Evolutionary conservation across 2,113 vertebrate genomes (phyloP).

Genomic region (Indicator indicator): DNA sequence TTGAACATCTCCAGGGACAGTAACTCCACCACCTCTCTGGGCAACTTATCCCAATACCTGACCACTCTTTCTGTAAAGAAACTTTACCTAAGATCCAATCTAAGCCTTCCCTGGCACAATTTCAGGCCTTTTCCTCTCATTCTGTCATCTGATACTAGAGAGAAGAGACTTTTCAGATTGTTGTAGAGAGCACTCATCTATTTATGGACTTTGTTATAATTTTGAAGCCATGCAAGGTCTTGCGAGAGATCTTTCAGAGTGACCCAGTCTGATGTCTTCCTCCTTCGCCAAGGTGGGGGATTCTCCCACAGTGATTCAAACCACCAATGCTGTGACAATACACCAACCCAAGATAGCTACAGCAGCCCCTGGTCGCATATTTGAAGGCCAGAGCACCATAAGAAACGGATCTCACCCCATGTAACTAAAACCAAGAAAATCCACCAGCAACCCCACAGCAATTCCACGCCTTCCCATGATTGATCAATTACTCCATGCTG

Average conservation of each 20-base stretch:
- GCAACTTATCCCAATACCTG: no score
- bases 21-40: no score
- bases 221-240: neutral
- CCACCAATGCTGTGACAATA: neutral
- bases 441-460: neutral
- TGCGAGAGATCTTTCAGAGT: neutral
- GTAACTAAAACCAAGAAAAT: neutral
- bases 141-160: no score
- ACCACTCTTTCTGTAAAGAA: no score
- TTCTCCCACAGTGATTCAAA: neutral
- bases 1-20: no score
- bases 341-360: fast-evolving
- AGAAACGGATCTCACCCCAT: neutral
- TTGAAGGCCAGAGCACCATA: neutral
- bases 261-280: neutral
- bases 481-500: neutral
- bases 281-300: fast-evolving
- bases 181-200: neutral
- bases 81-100: no score
- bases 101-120: no score
- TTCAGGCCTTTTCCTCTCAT: no score
- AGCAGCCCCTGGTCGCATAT: neutral
- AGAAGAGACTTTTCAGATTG: no score
- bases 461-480: neutral
- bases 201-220: neutral